Evolutionary conservation across 2,113 vertebrate species (phyloP).

Genomic region (Rhagologus leucostigma): DNA sequence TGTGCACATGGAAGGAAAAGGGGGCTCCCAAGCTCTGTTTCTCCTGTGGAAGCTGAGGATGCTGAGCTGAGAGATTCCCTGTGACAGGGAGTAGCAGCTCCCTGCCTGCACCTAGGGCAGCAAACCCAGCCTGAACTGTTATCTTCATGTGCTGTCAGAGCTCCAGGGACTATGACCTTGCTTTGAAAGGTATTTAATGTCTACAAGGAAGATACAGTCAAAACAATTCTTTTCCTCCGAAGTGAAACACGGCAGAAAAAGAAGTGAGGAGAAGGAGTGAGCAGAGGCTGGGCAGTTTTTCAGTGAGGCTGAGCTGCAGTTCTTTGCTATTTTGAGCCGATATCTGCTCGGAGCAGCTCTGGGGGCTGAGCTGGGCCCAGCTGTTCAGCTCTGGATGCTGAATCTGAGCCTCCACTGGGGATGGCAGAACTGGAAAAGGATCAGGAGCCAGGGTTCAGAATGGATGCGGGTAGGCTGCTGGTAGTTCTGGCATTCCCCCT

Average conservation of each 20-base stretch:
- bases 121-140: background rate
- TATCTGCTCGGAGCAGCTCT: background rate
- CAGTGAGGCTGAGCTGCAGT: background rate
- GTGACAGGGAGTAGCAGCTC: background rate
- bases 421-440: background rate
- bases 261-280: background rate
- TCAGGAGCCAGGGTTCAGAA: background rate
- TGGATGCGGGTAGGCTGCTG: rapidly evolving
- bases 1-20: background rate
- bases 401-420: background rate
- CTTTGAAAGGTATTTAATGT: conserved; percentile 38
- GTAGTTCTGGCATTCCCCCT: background rate
- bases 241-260: conserved; percentile 11
- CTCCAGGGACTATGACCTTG: conserved; percentile 31
- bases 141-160: background rate
- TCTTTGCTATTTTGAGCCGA: background rate
- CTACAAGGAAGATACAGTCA: conserved; percentile 39
- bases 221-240: conserved; percentile 11
- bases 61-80: background rate
- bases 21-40: background rate
- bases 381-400: background rate
- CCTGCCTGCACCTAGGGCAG: background rate
- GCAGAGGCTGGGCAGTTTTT: background rate
- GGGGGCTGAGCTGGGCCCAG: background rate
- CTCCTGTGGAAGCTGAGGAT: background rate